Evolutionary conservation across 2,888 invertebrate species (phyloP).

Genomic region (Auanema freiburgensis): DNA sequence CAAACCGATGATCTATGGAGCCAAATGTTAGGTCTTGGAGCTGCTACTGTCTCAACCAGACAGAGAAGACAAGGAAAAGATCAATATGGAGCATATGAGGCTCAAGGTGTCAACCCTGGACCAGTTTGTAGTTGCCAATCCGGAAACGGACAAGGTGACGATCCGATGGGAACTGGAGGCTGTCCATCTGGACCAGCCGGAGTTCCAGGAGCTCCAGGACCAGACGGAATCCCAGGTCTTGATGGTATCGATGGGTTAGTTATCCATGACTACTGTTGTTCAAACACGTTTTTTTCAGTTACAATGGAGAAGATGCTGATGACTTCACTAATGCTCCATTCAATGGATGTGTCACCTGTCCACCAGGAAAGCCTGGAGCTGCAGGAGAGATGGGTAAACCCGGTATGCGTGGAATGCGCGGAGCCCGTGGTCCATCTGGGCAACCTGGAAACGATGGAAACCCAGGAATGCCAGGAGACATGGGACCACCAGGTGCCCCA

Average conservation of each 20-base stretch:
- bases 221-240: slow-evolving; percentile 42
- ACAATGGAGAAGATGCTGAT: slow-evolving; percentile 36
- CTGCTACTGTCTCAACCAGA: slow-evolving; percentile 44
- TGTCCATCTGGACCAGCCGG: slow-evolving; percentile 50
- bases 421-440: slow-evolving; percentile 47
- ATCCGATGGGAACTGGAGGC: slow-evolving; percentile 43
- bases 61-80: slow-evolving; percentile 46
- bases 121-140: slow-evolving; percentile 44
- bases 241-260: slow-evolving; percentile 29
- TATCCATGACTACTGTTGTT: background rate
- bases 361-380: slow-evolving; percentile 44
- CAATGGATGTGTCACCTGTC: slow-evolving; percentile 46
- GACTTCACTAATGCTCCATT: slow-evolving; percentile 46
- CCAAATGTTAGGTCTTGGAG: slow-evolving; percentile 48
- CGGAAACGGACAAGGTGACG: slow-evolving; percentile 48
- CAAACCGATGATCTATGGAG: slow-evolving; percentile 47
- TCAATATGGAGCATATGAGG: slow-evolving; percentile 50
- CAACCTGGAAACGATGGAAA: slow-evolving; percentile 44
- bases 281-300: slow-evolving; percentile 1
- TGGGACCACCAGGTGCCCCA: slow-evolving; percentile 33
- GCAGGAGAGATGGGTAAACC: slow-evolving; percentile 45
- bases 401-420: slow-evolving; percentile 50
- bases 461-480: slow-evolving; percentile 48
- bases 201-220: slow-evolving; percentile 42
- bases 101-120: slow-evolving; percentile 49